Evolutionary conservation across 1,140 invertebrate species (phyloP), one percentile per base, ranked within the genome.

Genomic region (Halotydeus destructor): DNA sequence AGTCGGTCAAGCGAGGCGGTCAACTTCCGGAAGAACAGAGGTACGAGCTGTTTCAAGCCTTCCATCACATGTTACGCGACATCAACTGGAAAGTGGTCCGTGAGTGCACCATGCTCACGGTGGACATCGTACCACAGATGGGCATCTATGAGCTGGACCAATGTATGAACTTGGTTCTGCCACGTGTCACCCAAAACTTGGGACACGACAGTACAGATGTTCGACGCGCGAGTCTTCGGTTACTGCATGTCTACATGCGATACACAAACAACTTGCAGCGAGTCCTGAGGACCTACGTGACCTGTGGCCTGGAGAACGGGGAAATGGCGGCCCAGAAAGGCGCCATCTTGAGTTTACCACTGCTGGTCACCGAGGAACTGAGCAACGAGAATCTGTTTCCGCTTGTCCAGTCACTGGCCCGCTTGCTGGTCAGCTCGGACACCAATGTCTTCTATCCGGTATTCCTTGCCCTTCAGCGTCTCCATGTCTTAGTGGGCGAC

Each of bases 251-350:
- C 4, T 47, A 53, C 34, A 45, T 51, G 47, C 46, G 40, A 22
- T 43, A 46, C 26, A 53, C 52, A 12, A 37, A 53, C 27, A 52
- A 54, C 41, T 34, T 53, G 6, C 49, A 54, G 23, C 27, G 44
- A 5, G 42, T 51, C 26, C 41, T 54, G 19, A 26, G 41, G 25
- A 16, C 34, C 4, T 54, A 50, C 39, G 48, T 54, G 30, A 19
- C 47, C 5, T 46, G 45, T 43, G 52, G 52, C 19, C 31, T 54
- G 1, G 41, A 51, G 31, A 47, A 35, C 14, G 4, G 22, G 5
- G 45, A 51, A 25, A 38, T 38, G 18, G 27, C 38, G 14, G 38
- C 45, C 3, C 32, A 48, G 45, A 51, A 50, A 44, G 52, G 49
- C 1, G 37, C 40, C 21, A 41, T 54, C 8, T 39, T 46, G 19